phyloP scores from a whole-genome alignment of 1,140 invertebrate genomes.

The Sitobion miscanthi region DNA sequence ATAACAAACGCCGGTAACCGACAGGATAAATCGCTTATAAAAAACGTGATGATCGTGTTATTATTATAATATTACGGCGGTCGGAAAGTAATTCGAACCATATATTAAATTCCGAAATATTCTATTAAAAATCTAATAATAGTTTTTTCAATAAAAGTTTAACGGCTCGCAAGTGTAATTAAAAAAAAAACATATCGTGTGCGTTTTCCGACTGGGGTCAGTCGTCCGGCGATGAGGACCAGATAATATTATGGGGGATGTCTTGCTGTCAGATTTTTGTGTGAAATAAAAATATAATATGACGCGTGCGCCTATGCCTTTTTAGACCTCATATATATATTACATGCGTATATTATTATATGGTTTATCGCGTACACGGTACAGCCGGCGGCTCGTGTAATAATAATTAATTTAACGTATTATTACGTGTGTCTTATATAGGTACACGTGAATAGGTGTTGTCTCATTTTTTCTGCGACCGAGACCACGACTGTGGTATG shows the following conservation, averaged over 20 bases:
- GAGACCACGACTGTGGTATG: neutral
- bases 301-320: neutral
- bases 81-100: neutral
- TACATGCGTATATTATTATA: neutral
- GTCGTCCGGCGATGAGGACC: neutral
- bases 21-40: neutral
- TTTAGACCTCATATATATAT: neutral
- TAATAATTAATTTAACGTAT: constrained; percentile 22
- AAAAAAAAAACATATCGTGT: neutral
- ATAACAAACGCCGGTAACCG: neutral
- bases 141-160: neutral
- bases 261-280: neutral
- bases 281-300: neutral
- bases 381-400: neutral
- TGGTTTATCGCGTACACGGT: neutral
- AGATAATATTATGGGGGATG: neutral
- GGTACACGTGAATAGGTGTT: neutral
- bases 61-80: neutral
- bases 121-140: constrained; percentile 16
- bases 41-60: neutral
- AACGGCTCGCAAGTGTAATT: neutral
- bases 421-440: neutral
- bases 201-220: neutral
- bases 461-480: neutral
- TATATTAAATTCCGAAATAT: neutral